Conservation (phyloP, 2,888 invertebrate species). For the Lepidonotus clava region DNA sequence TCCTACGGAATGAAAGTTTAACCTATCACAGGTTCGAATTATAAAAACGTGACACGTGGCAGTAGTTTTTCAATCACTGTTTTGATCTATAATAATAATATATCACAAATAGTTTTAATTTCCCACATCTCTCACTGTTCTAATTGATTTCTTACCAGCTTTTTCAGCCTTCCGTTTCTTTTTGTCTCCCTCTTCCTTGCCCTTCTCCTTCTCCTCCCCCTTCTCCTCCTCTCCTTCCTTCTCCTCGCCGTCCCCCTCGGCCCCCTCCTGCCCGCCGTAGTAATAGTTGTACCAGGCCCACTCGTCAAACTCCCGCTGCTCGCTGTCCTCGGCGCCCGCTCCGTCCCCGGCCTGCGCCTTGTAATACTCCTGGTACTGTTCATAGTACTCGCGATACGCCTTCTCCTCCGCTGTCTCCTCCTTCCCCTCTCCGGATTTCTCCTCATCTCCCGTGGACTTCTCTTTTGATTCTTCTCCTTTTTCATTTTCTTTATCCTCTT, state of each 20-base stretch:
- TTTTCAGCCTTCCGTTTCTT: background rate
- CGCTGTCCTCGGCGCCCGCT: conserved; percentile 23
- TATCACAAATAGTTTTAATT: too few relatives aligned
- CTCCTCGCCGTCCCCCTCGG: background rate
- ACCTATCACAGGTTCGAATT: too few relatives aligned
- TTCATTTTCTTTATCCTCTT: background rate
- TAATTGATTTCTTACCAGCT: background rate
- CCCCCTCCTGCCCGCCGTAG: conserved; percentile 54
- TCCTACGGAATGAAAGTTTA: too few relatives aligned
- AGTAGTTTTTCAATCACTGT: too few relatives aligned
- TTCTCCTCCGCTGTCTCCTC: conserved; percentile 42
- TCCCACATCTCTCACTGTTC: too few relatives aligned
- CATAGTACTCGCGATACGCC: conserved; percentile 45
- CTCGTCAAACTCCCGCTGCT: conserved; percentile 54
- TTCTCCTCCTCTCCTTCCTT: conserved; percentile 61
- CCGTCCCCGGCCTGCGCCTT: background rate
- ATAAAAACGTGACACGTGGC: too few relatives aligned
- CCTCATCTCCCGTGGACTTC: background rate
- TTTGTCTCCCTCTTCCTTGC: background rate
- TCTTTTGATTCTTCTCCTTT: background rate
- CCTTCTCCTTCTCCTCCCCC: conserved; percentile 48
- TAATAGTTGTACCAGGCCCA: conserved; percentile 59
- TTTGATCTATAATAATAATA: too few relatives aligned
- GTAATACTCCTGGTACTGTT: conserved; percentile 18
- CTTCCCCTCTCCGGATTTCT: background rate